Percentiles rank a stretch among this genome's conserved stretches.
These are phyloP conservation scores for Lithosia quadra DNA, from an alignment of 2,888 invertebrate species.

Conservation along the genomic window DNA sequence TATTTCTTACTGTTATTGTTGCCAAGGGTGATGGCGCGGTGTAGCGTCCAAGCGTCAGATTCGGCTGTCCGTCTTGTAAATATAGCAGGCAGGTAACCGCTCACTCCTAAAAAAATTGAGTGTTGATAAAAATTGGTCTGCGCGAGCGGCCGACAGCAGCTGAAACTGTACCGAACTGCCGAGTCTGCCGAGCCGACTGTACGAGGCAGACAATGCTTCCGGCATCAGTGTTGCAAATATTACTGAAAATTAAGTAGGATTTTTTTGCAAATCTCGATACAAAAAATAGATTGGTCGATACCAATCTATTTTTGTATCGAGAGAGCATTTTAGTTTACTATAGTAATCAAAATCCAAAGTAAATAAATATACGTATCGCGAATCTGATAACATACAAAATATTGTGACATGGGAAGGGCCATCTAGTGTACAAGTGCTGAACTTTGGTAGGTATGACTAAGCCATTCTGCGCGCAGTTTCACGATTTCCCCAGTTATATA, in stretches of 20 bases:
- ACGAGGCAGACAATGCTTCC: neutral
- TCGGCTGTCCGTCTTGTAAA: conserved; percentile 95
- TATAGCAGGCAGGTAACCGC: conserved; percentile 93
- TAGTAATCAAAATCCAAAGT: neutral
- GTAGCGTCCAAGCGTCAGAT: conserved; percentile 96
- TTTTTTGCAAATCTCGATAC: neutral
- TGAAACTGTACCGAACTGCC: neutral
- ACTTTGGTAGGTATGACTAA: neutral
- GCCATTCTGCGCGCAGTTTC: too few relatives aligned
- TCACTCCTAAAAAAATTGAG: conserved; percentile 82
- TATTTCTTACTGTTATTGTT: conserved; percentile 66
- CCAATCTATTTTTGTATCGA: neutral
- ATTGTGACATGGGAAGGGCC: neutral
- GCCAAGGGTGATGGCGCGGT: conserved; percentile 89
- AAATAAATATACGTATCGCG: neutral
- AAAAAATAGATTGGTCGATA: too few relatives aligned
- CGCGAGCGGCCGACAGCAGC: conserved; percentile 10
- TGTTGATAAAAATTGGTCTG: neutral
- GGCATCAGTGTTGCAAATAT: neutral
- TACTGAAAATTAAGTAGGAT: neutral
- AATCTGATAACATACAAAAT: neutral
- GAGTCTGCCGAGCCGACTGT: neutral
- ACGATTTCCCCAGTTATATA: too few relatives aligned
- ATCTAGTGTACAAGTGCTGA: neutral
- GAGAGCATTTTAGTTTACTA: neutral